Conservation (phyloP, 1,140 invertebrate species). For the Cydia pomonella region DNA sequence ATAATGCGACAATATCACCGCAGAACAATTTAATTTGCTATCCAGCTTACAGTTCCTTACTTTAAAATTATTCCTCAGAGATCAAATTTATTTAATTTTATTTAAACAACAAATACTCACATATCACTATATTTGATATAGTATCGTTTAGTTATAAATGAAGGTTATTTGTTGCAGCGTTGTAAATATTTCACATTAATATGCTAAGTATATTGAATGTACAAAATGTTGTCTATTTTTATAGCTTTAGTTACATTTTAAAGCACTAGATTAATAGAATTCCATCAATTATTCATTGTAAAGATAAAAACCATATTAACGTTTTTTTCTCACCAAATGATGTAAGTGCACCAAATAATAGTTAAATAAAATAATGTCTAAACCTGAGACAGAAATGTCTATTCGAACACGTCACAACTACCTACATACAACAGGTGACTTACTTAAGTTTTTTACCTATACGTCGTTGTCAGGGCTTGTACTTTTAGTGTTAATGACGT, state of each 20-base stretch:
- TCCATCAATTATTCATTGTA: background rate
- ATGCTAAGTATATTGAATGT: conserved; percentile 33
- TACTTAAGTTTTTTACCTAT: too few species aligned
- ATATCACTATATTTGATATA: conserved; percentile 41
- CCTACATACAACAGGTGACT: too few species aligned
- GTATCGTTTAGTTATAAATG: background rate
- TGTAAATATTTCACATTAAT: conserved; percentile 29
- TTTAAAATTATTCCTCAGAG: background rate
- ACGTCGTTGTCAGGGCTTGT: too few species aligned
- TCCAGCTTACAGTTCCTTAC: too few species aligned
- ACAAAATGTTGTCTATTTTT: conserved; percentile 42
- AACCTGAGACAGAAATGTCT: conserved; percentile 8
- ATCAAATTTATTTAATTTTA: conserved; percentile 18
- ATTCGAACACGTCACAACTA: too few species aligned
- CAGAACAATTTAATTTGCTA: too few species aligned
- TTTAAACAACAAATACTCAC: conserved; percentile 41
- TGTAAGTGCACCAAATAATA: background rate
- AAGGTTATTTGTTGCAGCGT: conserved; percentile 29
- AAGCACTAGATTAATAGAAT: conserved; percentile 11
- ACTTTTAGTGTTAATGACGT: too few species aligned
- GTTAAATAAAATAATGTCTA: background rate
- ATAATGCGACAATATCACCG: too few species aligned
- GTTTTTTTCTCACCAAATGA: conserved; percentile 6
- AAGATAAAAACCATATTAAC: background rate
- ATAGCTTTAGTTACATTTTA: conserved; percentile 21